phyloP scores from a whole-genome alignment of 2,113 vertebrate species.

The Neofelis nebulosa region DNA sequence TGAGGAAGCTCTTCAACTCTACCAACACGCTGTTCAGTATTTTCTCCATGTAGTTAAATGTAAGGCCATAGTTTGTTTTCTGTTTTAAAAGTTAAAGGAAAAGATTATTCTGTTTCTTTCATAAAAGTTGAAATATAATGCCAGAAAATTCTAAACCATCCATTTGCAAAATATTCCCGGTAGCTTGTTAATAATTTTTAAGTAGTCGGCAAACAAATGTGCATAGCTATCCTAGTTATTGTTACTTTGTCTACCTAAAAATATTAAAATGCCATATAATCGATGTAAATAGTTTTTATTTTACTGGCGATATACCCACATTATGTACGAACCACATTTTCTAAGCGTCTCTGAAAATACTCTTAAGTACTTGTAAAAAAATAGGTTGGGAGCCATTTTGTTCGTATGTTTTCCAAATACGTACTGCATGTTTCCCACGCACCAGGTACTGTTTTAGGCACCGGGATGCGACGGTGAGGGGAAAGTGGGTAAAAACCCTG shows the following conservation, averaged over 20 bases:
- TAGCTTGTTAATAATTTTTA: neutral
- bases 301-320: neutral
- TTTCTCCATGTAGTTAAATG: slow-evolving; percentile 97
- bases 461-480: neutral
- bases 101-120: neutral
- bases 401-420: neutral
- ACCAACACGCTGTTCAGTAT: slow-evolving; percentile 95
- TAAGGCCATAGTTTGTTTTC: slow-evolving; percentile 80
- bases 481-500: neutral
- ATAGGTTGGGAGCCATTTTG: neutral
- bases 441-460: neutral
- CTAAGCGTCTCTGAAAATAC: neutral
- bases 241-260: neutral
- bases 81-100: slow-evolving; percentile 5
- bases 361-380: neutral
- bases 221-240: neutral
- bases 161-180: neutral
- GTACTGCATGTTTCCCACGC: neutral
- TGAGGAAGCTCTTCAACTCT: slow-evolving; percentile 93
- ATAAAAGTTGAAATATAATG: neutral
- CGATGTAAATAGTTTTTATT: neutral
- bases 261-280: neutral
- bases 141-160: neutral
- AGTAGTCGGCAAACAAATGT: neutral
- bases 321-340: neutral